Evolutionary conservation across 2,888 invertebrate genomes (phyloP).

Genomic region (Hydropsyche betteni): DNA sequence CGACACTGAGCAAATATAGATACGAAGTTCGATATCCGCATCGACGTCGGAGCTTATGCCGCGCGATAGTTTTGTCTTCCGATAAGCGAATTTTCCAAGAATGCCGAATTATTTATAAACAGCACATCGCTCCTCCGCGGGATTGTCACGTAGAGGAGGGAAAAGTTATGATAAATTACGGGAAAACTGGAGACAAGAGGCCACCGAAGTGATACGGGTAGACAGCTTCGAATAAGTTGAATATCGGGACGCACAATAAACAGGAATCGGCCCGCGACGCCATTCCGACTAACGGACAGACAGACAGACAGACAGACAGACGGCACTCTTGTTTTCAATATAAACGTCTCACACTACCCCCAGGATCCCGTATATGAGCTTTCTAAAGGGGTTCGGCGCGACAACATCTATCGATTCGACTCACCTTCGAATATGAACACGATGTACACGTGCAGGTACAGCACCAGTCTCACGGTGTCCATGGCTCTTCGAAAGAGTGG

Average conservation of each 20-base stretch:
- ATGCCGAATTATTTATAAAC: background rate
- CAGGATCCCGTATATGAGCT: background rate
- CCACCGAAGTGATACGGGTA: slow-evolving; percentile 22
- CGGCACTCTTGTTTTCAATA: slow-evolving; percentile 16
- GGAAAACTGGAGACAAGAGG: slow-evolving; percentile 15
- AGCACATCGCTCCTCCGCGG: background rate
- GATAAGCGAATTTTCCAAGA: background rate
- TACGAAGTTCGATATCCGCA: no score
- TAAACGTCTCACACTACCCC: background rate
- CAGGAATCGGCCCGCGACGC: slow-evolving; percentile 18
- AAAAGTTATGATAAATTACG: slow-evolving; percentile 30
- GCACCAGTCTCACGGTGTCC: slow-evolving; percentile 45
- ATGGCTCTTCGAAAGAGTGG: slow-evolving; percentile 28
- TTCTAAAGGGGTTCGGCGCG: background rate
- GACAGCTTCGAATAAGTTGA: slow-evolving; percentile 26
- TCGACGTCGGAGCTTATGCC: no score
- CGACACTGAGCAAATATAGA: no score
- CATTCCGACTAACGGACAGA: slow-evolving; percentile 9
- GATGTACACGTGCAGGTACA: slow-evolving; percentile 50
- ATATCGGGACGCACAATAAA: slow-evolving; percentile 18
- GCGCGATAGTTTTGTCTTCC: no score
- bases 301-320: slow-evolving; percentile 17
- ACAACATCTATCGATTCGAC: slow-evolving; percentile 34
- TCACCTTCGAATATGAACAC: slow-evolving; percentile 51
- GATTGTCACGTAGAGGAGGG: slow-evolving; percentile 6